phyloP scores from a whole-genome alignment of 2,797 vertebrate species.

The Limnodromus scolopaceus region DNA sequence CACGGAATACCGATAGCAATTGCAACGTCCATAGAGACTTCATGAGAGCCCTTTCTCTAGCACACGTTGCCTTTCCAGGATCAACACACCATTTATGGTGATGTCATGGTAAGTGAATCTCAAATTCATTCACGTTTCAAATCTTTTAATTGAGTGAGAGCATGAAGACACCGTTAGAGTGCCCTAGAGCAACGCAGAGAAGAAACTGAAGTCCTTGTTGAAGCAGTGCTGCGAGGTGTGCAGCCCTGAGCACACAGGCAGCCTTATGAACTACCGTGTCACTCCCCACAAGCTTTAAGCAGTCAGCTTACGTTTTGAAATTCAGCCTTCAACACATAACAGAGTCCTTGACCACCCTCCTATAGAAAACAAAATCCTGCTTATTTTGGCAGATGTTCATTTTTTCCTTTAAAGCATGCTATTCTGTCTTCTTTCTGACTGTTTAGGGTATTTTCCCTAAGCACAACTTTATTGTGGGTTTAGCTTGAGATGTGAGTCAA shows the following conservation, averaged over 20 bases:
- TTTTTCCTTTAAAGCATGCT: neutral
- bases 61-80: neutral
- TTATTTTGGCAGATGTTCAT: conserved; percentile 54
- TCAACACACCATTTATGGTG: neutral
- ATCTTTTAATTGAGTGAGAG: neutral
- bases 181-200: neutral
- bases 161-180: neutral
- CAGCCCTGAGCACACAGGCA: neutral
- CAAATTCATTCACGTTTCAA: neutral
- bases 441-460: conserved; percentile 31
- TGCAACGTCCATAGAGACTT: neutral
- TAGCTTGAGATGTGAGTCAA: conserved; percentile 48
- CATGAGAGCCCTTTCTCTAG: neutral
- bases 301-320: neutral
- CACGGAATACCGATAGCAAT: neutral
- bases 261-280: neutral
- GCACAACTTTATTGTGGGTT: conserved; percentile 33
- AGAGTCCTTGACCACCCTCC: conserved; percentile 40
- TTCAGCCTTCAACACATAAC: conserved; percentile 16
- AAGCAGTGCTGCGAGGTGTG: neutral
- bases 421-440: conserved; percentile 5
- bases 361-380: conserved; percentile 34
- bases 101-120: neutral
- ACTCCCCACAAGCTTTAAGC: neutral
- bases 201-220: neutral